Evolutionary conservation across 2,888 invertebrate genomes (phyloP), one percentile per base, ranked within the genome.

Genomic region (Dryobotodes eremita): DNA sequence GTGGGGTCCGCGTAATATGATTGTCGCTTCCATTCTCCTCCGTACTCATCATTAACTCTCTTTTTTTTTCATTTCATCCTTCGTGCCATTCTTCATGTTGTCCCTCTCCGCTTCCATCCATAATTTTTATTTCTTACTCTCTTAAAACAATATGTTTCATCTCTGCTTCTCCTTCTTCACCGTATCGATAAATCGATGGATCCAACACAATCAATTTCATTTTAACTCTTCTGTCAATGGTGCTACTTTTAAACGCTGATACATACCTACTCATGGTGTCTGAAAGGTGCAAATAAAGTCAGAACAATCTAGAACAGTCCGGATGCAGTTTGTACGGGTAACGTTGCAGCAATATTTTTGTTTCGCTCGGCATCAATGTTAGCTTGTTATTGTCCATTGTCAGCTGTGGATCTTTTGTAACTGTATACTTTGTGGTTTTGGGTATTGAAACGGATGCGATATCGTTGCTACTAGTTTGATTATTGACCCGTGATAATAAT

Each of bases 331-430:
- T 53, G 61, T 46, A 53, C 53, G 46, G 15, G 46, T 83, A 66
- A 59, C 36, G 48, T 71, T 75, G 57, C 62, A 85, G 62, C 68
- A 82, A 71, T 85, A 85, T 76, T 82, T 83, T 83, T 86, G 69
- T 83, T 86, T 36, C 69, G 26, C 42, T 71, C 7, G 7, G 36
- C 68, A 26, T 80, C 66, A 76, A 62, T 83, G 61, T 73, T 59
- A 15, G 72, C 57, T 57, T 84, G 73, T 73, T 84, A 84, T 80
- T 66, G 61, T 83, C 64, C 84, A 83, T 83, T 83, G 83, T 83
- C 68, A 70, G 55, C 59, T 57, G 62, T 66, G 36, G 53, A 55
- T 86, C 77, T 83, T 71, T 71, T 68, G 68, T 86, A 53, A 36
- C 66, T 42, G 36, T 78, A 59, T 50, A 50, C 70, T 75, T 71